Conservation (phyloP, 2,888 invertebrate genomes). For the Hirtodrosophila confusa region DNA sequence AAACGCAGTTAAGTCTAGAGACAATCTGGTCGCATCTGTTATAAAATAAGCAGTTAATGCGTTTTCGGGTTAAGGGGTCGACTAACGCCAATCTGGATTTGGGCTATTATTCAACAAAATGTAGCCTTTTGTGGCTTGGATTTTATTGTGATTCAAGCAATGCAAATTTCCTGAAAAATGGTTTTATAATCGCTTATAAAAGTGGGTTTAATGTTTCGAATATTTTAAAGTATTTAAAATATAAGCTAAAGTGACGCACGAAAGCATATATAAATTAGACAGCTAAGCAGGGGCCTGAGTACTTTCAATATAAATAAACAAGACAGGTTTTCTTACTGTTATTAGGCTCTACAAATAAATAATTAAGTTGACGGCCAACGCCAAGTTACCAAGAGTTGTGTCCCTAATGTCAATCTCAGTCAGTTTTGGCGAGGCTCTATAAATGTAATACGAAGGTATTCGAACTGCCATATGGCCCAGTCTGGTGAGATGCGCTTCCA, state of each 20-base stretch:
- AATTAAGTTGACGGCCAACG: constrained; percentile 26
- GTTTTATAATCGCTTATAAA: constrained; percentile 1
- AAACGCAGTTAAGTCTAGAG: not conserved
- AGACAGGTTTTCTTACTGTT: not conserved
- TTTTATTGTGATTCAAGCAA: not conserved
- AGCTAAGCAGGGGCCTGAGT: too few relatives aligned
- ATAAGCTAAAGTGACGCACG: not conserved
- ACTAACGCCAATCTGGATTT: constrained; percentile 8
- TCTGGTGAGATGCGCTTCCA: constrained; percentile 34
- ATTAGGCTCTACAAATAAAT: constrained; percentile 1
- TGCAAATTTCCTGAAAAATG: constrained; percentile 6
- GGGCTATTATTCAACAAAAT: not conserved
- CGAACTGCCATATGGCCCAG: constrained; percentile 51
- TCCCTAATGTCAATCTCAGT: constrained; percentile 9
- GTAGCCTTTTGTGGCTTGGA: not conserved
- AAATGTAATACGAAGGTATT: constrained; percentile 40
- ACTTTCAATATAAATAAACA: too few relatives aligned
- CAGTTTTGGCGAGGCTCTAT: constrained; percentile 28
- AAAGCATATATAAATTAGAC: not conserved
- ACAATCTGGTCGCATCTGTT: not conserved
- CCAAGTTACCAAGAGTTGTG: not conserved
- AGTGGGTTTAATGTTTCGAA: constrained; percentile 5
- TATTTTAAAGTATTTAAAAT: constrained; percentile 4
- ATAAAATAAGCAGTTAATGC: constrained; percentile 7
- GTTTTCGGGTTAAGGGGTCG: not conserved